These are phyloP conservation scores for Xenopus petersii DNA, from an alignment of 2,797 vertebrate genomes.

Conservation along the genomic window DNA sequence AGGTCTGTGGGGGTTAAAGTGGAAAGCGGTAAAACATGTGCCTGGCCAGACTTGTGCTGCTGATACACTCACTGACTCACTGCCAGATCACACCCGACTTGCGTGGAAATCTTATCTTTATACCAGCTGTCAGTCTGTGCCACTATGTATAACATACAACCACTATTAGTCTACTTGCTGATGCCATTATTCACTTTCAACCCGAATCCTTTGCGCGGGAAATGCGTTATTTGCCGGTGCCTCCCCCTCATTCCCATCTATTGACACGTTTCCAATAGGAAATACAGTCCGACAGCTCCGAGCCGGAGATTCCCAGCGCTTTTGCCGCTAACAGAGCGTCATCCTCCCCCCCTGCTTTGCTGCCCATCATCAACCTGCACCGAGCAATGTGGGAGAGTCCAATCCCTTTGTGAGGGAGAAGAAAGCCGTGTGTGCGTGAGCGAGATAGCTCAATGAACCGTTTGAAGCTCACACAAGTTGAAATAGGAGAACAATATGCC, in stretches of 20 bases:
- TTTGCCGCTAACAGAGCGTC: neutral
- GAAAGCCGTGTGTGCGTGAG: neutral
- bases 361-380: neutral
- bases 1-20: no score
- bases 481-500: constrained; percentile 35
- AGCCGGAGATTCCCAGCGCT: neutral
- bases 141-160: no score
- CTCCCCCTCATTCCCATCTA: neutral
- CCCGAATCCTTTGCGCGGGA: no score
- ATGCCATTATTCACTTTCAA: no score
- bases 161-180: no score
- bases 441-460: neutral
- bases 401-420: neutral
- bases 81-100: neutral
- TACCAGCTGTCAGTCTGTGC: neutral
- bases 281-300: neutral
- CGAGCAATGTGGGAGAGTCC: neutral
- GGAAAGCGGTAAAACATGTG: neutral
- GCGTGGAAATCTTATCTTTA: neutral
- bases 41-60: constrained; percentile 21
- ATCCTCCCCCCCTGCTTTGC: no score
- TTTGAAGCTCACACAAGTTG: constrained; percentile 8
- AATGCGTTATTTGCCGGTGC: no score
- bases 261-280: neutral
- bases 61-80: constrained; percentile 15